Conservation (phyloP, 2,113 vertebrate species). For the Ailurus styani region DNA sequence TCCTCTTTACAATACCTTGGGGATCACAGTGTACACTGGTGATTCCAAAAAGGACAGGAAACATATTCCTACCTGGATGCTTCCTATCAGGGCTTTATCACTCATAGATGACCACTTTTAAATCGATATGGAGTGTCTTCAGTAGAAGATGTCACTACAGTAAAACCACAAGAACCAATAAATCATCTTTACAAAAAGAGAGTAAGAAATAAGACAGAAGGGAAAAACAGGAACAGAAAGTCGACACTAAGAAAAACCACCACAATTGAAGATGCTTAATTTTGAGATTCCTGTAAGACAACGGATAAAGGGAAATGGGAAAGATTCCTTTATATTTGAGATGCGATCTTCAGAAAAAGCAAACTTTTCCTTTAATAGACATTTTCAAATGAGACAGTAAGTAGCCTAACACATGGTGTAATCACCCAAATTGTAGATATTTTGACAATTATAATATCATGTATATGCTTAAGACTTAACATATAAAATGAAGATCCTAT, state of each 20-base stretch:
- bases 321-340: not conserved
- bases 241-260: not conserved
- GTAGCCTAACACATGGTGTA: not conserved
- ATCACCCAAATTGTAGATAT: not conserved
- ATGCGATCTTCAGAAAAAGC: not conserved
- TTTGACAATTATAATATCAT: not conserved
- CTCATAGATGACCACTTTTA: not conserved
- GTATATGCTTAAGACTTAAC: not conserved
- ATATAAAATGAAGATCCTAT: not conserved
- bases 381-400: not conserved
- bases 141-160: not conserved
- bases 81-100: not conserved
- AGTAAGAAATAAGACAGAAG: not conserved
- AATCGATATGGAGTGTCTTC: not conserved
- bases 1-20: not conserved
- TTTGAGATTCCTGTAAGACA: not conserved
- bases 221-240: not conserved
- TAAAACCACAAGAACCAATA: not conserved
- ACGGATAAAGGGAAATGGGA: not conserved
- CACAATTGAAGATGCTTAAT: not conserved
- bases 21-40: not conserved
- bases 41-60: not conserved
- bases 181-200: not conserved
- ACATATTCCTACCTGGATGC: not conserved
- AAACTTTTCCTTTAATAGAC: not conserved